Conservation (phyloP, 2,113 vertebrate species). For the Protobothrops flavoviridis region DNA sequence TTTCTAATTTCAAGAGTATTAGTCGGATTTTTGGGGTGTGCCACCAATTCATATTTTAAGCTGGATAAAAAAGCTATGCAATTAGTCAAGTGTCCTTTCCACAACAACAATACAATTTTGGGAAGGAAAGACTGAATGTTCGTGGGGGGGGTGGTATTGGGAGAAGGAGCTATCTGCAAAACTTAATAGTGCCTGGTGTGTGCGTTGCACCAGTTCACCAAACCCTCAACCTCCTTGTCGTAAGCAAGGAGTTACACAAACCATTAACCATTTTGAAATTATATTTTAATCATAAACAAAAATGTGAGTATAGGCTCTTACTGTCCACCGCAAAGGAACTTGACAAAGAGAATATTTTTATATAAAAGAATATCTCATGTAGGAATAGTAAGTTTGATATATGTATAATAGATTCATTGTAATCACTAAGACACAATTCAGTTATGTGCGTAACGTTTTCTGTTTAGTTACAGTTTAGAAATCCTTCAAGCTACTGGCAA, state of each 20-base stretch:
- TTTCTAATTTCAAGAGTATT: background rate
- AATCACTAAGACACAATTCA: background rate
- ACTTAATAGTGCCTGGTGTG: background rate
- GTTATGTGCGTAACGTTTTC: background rate
- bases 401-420: background rate
- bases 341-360: background rate
- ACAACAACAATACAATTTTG: background rate
- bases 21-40: background rate
- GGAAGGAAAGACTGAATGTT: background rate
- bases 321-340: background rate
- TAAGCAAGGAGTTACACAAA: background rate
- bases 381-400: background rate
- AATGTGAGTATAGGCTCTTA: background rate
- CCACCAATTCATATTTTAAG: background rate
- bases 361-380: background rate
- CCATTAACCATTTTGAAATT: constrained; percentile 3
- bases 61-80: background rate
- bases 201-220: background rate
- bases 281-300: constrained; percentile 11
- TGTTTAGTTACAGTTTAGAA: background rate
- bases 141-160: background rate
- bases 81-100: background rate
- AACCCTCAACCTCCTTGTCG: no score
- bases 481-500: background rate
- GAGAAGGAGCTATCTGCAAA: background rate